Evolutionary conservation across 2,113 vertebrate species (phyloP), one percentile per base, ranked within the genome.

Genomic region (Podocnemis expansa): DNA sequence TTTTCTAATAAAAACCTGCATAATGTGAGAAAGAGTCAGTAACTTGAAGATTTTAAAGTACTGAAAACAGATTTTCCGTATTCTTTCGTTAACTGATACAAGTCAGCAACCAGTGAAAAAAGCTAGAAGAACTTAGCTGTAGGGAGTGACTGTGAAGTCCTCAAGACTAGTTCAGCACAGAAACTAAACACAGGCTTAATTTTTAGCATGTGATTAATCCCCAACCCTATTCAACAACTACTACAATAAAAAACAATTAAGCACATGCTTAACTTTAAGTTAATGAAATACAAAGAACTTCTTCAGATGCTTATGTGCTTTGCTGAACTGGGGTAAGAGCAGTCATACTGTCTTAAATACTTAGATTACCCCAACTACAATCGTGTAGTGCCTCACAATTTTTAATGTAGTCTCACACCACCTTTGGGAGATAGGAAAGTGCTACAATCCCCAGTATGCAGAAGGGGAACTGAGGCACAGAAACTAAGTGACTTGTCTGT

Each of bases 1-100:
- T 87, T 97, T 96, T 93, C 90, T 94, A 96, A 96, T 89, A 96
- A 95, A 96, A 94, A 70, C 27, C 85, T 75, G 45, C 80, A 89
- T 93, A 93, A 88, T 86, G 67, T 86, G 82, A 94, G 93, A 96
- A 82, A 89, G 52, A 96, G 93, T 88, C 84, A 90, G 94, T 93
- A 87, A 83, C 49, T 91, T 87, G 96, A 95, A 70, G 41, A 85
- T 87, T 94, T 94, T 43, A 79, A 88, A 89, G 70, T 43, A 82
- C 25, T 31, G 80, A 78, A 80, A 73, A 78, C 52, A 83, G 49
- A 82, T 78, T 87, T 82, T 87, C 55, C 38, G 49, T 38, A 94
- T 89, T 79, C 95, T 96, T 92, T 78, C 70, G 80, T 80, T 93
- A 90, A 76, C 2, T 16, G 13, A 25, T n/a, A 82, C 55, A 94